A percentile compares a stretch with the other conserved stretches of the same genome.
These are phyloP conservation scores for Rhabdornis inornatus DNA, from an alignment of 2,113 vertebrate genomes.

Conservation along the genomic window DNA sequence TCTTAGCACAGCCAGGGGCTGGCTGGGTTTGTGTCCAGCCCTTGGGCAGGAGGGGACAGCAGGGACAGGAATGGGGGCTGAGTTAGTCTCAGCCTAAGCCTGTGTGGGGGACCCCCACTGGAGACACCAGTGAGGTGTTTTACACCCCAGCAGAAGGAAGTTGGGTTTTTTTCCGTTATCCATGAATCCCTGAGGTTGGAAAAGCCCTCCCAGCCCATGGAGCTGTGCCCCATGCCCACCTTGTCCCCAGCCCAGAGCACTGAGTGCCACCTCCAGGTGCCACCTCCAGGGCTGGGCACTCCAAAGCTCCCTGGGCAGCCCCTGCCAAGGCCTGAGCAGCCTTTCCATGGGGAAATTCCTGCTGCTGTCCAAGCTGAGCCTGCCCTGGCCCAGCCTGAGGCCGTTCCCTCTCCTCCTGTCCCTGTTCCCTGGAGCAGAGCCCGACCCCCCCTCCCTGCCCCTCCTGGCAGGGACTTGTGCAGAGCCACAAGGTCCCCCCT, in stretches of 20 bases:
- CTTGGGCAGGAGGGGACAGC: neutral
- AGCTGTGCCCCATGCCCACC: neutral
- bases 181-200: rapidly evolving
- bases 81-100: neutral
- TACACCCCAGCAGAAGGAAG: neutral
- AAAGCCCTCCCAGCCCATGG: rapidly evolving
- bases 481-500: no score
- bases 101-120: neutral
- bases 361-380: no score
- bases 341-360: no score
- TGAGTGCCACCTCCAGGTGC: neutral
- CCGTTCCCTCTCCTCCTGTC: no score
- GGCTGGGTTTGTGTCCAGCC: neutral
- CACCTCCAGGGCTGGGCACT: neutral
- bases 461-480: no score
- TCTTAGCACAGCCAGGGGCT: neutral
- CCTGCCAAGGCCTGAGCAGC: no score
- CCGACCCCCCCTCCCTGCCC: no score
- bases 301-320: neutral
- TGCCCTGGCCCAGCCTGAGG: no score
- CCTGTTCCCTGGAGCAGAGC: no score
- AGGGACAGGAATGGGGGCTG: neutral
- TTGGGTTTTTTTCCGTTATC: neutral
- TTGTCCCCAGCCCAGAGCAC: no score
- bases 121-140: neutral